Conservation (phyloP, 2,888 invertebrate species). For the Pegoplata infirma region DNA sequence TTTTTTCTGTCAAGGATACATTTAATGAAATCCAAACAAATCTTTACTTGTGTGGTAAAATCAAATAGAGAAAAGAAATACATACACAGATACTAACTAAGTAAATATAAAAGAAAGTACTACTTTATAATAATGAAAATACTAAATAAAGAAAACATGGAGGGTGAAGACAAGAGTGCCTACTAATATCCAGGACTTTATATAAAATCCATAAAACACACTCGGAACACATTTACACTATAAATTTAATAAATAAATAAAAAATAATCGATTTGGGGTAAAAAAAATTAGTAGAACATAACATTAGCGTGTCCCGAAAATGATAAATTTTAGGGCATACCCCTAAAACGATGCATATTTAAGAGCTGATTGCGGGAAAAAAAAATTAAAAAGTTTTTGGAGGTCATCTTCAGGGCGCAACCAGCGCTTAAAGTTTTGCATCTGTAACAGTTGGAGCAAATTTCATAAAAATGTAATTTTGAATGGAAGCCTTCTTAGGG, state of each 20-base stretch:
- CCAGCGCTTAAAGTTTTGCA: no score
- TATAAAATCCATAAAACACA: conserved; percentile 1
- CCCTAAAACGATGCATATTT: no score
- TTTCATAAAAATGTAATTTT: no score
- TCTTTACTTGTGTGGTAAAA: conserved; percentile 8
- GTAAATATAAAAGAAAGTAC: not conserved
- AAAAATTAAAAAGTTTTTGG: no score
- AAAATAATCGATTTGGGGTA: not conserved
- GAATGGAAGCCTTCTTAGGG: no score
- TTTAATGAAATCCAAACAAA: conserved; percentile 43
- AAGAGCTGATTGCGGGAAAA: no score
- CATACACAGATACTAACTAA: not conserved
- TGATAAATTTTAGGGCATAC: no score
- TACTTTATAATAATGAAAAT: conserved; percentile 7
- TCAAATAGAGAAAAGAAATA: not conserved
- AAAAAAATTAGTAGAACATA: no score
- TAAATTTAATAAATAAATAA: not conserved
- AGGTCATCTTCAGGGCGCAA: no score
- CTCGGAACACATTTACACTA: not conserved
- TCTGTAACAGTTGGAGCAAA: no score
- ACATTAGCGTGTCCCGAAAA: no score
- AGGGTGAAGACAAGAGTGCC: not conserved
- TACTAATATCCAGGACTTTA: conserved; percentile 10
- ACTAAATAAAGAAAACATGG: not conserved
- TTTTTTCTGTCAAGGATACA: conserved; percentile 18